Evolutionary conservation across 1,140 invertebrate species (phyloP).

Genomic region (Wiebesia pumilae): DNA sequence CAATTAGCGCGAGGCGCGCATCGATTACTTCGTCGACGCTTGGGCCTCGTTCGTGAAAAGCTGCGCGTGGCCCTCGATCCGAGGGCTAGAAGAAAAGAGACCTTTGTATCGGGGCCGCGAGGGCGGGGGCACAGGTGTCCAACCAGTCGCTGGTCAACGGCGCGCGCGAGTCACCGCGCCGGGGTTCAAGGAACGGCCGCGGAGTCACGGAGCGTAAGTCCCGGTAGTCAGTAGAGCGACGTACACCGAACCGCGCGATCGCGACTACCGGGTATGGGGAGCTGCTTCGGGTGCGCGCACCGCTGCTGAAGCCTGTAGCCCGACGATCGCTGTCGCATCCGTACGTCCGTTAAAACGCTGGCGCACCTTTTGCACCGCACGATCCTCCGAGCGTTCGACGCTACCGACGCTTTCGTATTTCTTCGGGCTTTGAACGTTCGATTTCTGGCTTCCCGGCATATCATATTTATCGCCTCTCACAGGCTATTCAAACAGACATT

Average conservation of each 20-base stretch:
- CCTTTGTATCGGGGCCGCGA: background rate
- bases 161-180: background rate
- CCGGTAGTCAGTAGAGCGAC: background rate
- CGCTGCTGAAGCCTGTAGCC: background rate
- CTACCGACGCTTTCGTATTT: too few relatives aligned
- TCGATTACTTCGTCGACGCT: too few relatives aligned
- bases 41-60: too few relatives aligned
- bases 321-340: background rate
- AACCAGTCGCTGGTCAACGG: background rate
- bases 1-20: too few relatives aligned
- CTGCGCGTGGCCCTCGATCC: background rate
- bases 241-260: background rate
- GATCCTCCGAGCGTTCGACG: too few relatives aligned
- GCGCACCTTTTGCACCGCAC: too few relatives aligned
- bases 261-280: background rate
- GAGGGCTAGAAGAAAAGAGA: background rate
- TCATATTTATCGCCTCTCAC: too few relatives aligned
- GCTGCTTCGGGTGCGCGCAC: background rate
- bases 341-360: background rate
- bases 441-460: too few relatives aligned
- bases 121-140: background rate
- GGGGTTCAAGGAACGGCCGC: slow-evolving; percentile 47
- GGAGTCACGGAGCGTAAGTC: background rate
- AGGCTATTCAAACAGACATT: too few relatives aligned
- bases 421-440: too few relatives aligned